Conservation (phyloP, 1,140 invertebrate species). For the Platyscapa corneri region DNA sequence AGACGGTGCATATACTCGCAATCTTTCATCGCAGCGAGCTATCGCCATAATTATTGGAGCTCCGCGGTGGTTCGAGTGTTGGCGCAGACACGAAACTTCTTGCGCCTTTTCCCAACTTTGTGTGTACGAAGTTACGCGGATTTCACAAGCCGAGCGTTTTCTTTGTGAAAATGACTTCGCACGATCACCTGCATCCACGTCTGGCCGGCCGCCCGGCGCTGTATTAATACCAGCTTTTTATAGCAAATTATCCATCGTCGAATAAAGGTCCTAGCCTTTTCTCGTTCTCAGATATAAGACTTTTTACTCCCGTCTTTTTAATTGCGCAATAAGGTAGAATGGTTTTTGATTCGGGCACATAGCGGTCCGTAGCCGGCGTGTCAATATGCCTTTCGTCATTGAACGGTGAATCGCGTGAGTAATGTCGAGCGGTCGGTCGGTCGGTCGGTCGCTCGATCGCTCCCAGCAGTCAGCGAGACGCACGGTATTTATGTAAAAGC, state of each 20-base stretch:
- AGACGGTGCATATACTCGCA: not conserved
- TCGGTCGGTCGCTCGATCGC: too few species aligned
- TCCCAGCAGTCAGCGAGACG: too few species aligned
- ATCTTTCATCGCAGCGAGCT: constrained; percentile 37
- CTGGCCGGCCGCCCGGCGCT: too few species aligned
- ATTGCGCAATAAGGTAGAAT: not conserved
- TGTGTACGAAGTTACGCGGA: not conserved
- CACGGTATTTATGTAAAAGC: too few species aligned
- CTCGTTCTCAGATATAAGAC: not conserved
- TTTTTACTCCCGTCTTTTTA: not conserved
- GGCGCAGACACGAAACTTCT: constrained; percentile 32
- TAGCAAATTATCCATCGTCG: not conserved
- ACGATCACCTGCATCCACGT: not conserved
- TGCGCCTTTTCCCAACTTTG: not conserved
- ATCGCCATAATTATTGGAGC: constrained; percentile 35
- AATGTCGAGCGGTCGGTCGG: too few species aligned
- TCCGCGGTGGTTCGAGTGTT: not conserved
- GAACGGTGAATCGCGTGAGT: too few species aligned
- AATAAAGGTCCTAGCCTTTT: not conserved
- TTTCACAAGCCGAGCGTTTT: constrained; percentile 18
- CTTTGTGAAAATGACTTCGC: constrained; percentile 26
- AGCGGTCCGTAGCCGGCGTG: too few species aligned
- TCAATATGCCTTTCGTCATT: too few species aligned
- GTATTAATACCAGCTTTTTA: not conserved
- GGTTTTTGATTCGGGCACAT: too few species aligned